phyloP scores from a whole-genome alignment of 2,797 vertebrate species.

The Bovichtus diacanthus region DNA sequence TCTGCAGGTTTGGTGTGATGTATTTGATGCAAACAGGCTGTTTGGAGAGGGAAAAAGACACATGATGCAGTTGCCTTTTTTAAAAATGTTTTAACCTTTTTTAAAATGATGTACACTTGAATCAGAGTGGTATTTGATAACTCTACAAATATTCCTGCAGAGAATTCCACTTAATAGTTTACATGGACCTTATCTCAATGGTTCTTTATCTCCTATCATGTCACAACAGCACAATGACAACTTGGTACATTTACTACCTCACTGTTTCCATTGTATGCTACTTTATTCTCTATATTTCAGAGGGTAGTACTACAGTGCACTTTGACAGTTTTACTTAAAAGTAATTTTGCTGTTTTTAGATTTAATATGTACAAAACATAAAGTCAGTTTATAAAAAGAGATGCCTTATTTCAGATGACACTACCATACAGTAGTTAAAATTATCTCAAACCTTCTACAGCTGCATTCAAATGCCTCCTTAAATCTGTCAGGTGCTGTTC shows the following conservation, averaged over 20 bases:
- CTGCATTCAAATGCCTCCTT: neutral
- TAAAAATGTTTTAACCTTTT: neutral
- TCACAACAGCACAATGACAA: neutral
- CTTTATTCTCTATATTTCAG: neutral
- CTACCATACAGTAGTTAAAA: neutral
- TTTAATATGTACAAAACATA: neutral
- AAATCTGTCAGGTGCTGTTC: no score
- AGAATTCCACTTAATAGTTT: no score
- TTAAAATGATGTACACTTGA: neutral
- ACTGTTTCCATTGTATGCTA: neutral
- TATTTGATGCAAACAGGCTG: slow-evolving; percentile 85
- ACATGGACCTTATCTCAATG: neutral
- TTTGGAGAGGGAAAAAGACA: slow-evolving; percentile 28
- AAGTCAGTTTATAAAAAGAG: neutral
- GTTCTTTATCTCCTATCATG: neutral
- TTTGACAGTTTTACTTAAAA: neutral
- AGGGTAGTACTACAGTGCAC: no score
- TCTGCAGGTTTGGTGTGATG: slow-evolving; percentile 81
- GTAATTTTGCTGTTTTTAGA: neutral
- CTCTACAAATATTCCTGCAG: neutral
- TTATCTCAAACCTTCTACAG: neutral
- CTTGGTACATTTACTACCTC: neutral
- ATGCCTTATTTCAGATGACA: neutral
- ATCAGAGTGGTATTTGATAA: neutral
- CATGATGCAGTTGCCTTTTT: neutral